Evolutionary conservation across 2,797 vertebrate species (phyloP).

Genomic region (Artibeus lituratus): DNA sequence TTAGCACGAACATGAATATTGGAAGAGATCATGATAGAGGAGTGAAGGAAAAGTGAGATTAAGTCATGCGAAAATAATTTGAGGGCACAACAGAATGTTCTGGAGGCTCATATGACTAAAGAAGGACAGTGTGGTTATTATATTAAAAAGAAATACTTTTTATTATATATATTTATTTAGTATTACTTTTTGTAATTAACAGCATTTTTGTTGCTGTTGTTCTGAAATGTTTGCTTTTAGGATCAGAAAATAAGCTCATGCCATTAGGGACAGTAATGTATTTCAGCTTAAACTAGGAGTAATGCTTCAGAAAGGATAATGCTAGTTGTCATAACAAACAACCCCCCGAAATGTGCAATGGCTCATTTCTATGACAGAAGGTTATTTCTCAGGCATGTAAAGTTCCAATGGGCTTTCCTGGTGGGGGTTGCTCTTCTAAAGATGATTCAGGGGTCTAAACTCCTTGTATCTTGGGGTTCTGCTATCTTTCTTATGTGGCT

Average conservation of each 20-base stretch:
- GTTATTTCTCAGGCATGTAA: neutral
- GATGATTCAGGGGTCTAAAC: neutral
- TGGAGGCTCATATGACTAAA: neutral
- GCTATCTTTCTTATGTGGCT: neutral
- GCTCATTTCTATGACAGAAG: neutral
- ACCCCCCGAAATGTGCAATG: neutral
- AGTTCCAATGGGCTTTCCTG: neutral
- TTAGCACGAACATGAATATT: neutral
- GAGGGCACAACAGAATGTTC: neutral
- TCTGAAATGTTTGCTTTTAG: constrained; percentile 21
- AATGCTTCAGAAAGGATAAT: constrained; percentile 1
- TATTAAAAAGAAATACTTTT: constrained; percentile 14
- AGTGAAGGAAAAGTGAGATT: neutral
- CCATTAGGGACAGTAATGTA: neutral
- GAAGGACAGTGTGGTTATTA: neutral
- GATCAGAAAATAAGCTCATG: constrained; percentile 8
- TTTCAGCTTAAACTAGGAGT: neutral
- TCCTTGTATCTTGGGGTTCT: neutral
- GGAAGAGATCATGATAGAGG: neutral
- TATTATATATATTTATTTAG: neutral
- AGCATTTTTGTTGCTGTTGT: neutral
- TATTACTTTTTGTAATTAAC: neutral
- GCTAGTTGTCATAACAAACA: neutral
- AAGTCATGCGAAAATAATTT: neutral
- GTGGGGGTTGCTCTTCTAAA: neutral